Base-by-base conservation (phyloP, 2,888 invertebrate genomes). In the Lepidonotus clava region DNA sequence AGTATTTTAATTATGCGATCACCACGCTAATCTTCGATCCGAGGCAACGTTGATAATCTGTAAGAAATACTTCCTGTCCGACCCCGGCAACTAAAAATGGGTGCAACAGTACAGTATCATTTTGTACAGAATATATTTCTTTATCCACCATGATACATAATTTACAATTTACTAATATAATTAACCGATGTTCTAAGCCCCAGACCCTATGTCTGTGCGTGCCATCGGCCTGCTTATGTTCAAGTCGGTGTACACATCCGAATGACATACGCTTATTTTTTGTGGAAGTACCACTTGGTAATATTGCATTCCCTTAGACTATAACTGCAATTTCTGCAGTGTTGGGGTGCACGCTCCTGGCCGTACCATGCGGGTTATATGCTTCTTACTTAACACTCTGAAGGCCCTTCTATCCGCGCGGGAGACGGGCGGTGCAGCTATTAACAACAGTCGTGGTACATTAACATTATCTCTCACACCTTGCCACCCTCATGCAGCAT, bases 81-180 rank as follows among this genome's bases (percentile, higher is more conserved):
- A 8, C 61, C 61, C 61, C 61, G 1, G 11, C 61, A 32, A 11
- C 28, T 18, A 11, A 61, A 61, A 61, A 61, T n/a, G n/a, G 21
- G 18, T n/a, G 53, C 53, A 53, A 53, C n/a, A 53, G 18, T 61
- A 28, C 24, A 28, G 2, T 61, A 56, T 56, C 5, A n/a, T 56
- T n/a, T 56, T 8, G 61, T 61, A 61, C 61, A 61, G 61, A 61
- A 61, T 61, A 61, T 61, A 61, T 32, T 61, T n/a, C 24, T 61
- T 32, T 11, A 61, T 61, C 14, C 61, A 61, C 61, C 61, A 61
- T 61, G 61, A 61, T 61, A 61, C 61, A 61, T 61, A 61, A 61
- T 61, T 61, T 61, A 61, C 61, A 61, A 11, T 61, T 11, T 61
- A n/a, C 61, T 61, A 61, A 28, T 61, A 61, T 61, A 61, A 24